These are phyloP conservation scores for Calliopum simillimum DNA, from an alignment of 2,888 invertebrate species.

Conservation along the genomic window DNA sequence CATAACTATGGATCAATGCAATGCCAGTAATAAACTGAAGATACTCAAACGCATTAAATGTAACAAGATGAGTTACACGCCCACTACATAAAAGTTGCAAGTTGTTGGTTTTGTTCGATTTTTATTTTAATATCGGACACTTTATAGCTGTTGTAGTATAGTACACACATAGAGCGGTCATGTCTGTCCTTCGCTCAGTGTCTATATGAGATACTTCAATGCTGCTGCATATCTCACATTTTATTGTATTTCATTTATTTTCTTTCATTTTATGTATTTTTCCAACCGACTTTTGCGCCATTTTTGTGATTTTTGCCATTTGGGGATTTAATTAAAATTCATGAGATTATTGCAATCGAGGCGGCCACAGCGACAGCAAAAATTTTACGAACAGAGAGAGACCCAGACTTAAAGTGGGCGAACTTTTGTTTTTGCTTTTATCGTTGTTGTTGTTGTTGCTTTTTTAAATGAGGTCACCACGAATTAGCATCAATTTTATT, in stretches of 20 bases:
- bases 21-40: not conserved
- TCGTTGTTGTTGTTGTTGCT: too few relatives aligned
- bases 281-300: not conserved
- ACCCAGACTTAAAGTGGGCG: slow-evolving; percentile 5
- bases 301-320: not conserved
- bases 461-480: slow-evolving; percentile 27
- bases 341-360: slow-evolving; percentile 7
- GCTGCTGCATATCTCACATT: too few relatives aligned
- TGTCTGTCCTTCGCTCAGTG: too few relatives aligned
- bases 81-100: not conserved
- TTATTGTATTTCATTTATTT: not conserved
- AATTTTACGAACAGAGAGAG: not conserved
- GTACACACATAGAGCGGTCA: not conserved
- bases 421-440: too few relatives aligned
- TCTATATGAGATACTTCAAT: too few relatives aligned
- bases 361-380: not conserved
- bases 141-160: not conserved
- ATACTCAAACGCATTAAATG: not conserved
- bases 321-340: slow-evolving; percentile 18
- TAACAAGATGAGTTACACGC: not conserved
- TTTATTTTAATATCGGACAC: not conserved
- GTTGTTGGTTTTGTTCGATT: not conserved
- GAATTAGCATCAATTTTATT: slow-evolving; percentile 34
- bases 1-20: not conserved
- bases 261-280: not conserved